Conservation (phyloP, 2,888 invertebrate species). For the Diplazon laetatorius region DNA sequence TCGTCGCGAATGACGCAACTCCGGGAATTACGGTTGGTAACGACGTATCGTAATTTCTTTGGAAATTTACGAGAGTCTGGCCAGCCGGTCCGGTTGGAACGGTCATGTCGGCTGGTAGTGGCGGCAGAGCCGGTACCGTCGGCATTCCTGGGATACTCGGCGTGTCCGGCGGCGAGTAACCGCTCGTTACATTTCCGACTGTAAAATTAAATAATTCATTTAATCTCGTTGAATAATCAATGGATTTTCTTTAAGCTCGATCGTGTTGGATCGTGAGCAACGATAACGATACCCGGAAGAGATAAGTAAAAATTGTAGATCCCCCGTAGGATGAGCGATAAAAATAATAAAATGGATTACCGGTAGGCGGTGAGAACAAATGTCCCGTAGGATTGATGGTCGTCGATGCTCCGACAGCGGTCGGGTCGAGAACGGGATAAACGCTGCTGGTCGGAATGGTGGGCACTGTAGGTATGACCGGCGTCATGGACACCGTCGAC, state of each 20-base stretch:
- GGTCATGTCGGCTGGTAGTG: constrained; percentile 58
- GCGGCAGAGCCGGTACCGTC: constrained; percentile 71
- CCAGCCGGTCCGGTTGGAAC: constrained; percentile 45
- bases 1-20: constrained; percentile 75
- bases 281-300: too few species aligned
- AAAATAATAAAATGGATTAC: constrained; percentile 71
- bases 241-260: too few species aligned
- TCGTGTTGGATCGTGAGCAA: too few species aligned
- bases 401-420: constrained; percentile 83
- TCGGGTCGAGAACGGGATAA: constrained; percentile 83
- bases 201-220: constrained; percentile 38
- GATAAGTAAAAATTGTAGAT: too few species aligned
- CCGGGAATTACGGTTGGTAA: constrained; percentile 74
- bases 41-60: constrained; percentile 67
- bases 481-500: constrained; percentile 51
- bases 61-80: constrained; percentile 49
- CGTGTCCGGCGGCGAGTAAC: constrained; percentile 73
- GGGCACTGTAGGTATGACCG: constrained; percentile 66
- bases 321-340: neutral
- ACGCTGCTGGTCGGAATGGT: constrained; percentile 54
- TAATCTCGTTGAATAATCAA: too few species aligned
- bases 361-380: constrained; percentile 68
- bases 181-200: constrained; percentile 64
- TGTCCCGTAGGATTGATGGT: constrained; percentile 73
- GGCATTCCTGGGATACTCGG: constrained; percentile 81